Percentiles rank a stretch among this genome's conserved stretches.
phyloP scores from a whole-genome alignment of 53 echinoderm and acorn worm genomes.

The Hippasteria phrygiana region DNA sequence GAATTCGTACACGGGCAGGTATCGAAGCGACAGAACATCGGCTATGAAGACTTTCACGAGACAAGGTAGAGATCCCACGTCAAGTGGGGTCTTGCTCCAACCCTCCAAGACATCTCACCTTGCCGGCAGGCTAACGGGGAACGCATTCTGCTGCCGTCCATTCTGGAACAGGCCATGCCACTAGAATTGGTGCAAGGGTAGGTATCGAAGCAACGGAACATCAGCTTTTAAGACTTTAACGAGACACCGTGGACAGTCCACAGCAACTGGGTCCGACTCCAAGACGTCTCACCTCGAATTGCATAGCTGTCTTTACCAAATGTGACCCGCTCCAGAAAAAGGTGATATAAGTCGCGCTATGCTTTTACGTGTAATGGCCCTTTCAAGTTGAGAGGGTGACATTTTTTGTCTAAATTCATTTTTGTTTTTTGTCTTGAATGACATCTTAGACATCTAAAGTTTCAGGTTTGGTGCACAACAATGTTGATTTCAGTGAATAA shows the following conservation, averaged over 20 bases:
- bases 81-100: not conserved
- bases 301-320: too few species aligned
- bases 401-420: too few species aligned
- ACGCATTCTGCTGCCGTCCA: constrained; percentile 59
- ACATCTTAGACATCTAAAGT: too few species aligned
- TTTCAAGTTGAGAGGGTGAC: too few species aligned
- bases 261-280: not conserved
- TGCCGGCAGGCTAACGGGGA: constrained; percentile 60
- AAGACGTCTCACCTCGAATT: constrained; percentile 12
- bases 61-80: not conserved
- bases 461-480: too few species aligned
- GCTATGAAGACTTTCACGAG: constrained; percentile 67
- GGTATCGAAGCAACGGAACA: constrained; percentile 32
- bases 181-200: constrained; percentile 47
- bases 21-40: constrained; percentile 55
- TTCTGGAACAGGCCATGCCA: constrained; percentile 59
- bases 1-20: constrained; percentile 60
- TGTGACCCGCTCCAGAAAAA: too few species aligned
- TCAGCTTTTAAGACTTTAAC: constrained; percentile 58
- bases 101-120: too few species aligned
- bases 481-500: too few species aligned
- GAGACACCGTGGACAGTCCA: constrained; percentile 13
- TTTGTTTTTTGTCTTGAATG: too few species aligned
- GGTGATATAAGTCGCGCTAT: too few species aligned
- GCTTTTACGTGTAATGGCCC: too few species aligned